phyloP scores from a whole-genome alignment of 37 sponge, comb jelly and placozoan genomes.

The Corticium candelabrum region DNA sequence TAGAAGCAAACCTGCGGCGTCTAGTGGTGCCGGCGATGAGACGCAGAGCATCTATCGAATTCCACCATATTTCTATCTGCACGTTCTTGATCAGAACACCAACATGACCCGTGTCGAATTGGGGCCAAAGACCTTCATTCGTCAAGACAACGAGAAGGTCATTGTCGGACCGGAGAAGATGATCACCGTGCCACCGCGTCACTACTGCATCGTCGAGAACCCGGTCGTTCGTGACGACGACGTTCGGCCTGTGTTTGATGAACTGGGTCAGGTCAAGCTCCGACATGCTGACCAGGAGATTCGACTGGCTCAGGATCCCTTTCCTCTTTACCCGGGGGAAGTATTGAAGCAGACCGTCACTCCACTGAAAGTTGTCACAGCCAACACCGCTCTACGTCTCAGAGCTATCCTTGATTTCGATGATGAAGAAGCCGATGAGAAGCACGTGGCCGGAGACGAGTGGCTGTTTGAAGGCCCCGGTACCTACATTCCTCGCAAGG shows the following conservation, averaged over 20 bases:
- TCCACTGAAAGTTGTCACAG: conserved; percentile 80
- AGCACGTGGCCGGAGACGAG: conserved; percentile 92
- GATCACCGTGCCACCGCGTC: conserved; percentile 93
- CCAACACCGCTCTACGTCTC: conserved; percentile 95
- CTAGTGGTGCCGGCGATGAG: conserved; percentile 16
- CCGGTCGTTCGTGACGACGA: conserved; percentile 74
- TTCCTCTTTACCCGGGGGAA: conserved; percentile 98
- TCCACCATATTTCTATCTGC: conserved; percentile 98
- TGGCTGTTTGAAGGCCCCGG: conserved; percentile 99
- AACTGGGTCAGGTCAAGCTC: conserved; percentile 84
- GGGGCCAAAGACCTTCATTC: conserved; percentile 94
- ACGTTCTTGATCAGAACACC: conserved; percentile 96
- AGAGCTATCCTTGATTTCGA: conserved; percentile 90
- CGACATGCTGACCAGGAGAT: conserved; percentile 96
- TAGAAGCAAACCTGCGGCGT: conserved; percentile 5
- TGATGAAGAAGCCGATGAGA: conserved; percentile 50
- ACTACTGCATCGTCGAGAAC: conserved; percentile 98
- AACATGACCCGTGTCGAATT: conserved; percentile 79
- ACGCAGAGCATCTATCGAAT: conserved; percentile 89
- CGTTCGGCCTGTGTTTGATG: conserved; percentile 53
- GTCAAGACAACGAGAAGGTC: conserved; percentile 99
- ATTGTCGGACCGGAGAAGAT: conserved; percentile 95
- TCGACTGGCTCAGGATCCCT: conserved; percentile 92
- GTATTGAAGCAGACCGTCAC: conserved; percentile 68
- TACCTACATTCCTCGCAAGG: conserved; percentile 97